These are phyloP conservation scores for Serrognathus titanus DNA, from an alignment of 2,888 invertebrate species.

Conservation along the genomic window DNA sequence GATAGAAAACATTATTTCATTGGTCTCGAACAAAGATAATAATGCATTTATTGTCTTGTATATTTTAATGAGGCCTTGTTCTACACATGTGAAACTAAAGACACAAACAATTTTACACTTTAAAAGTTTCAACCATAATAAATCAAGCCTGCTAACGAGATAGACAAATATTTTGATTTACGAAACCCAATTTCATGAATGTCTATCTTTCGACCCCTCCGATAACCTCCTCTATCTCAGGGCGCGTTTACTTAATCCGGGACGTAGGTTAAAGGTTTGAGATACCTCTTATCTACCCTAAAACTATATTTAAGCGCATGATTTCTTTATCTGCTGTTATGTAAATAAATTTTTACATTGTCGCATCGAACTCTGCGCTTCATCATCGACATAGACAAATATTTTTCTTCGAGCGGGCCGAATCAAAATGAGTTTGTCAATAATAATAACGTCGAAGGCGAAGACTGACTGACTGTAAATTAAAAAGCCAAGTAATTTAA, in stretches of 20 bases:
- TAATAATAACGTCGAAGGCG: too few relatives aligned
- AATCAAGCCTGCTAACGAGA: not conserved
- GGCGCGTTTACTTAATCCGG: slow-evolving; percentile 27
- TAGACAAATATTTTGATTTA: not conserved
- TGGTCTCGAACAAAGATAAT: too few relatives aligned
- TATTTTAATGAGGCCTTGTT: too few relatives aligned
- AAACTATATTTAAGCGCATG: slow-evolving; percentile 16
- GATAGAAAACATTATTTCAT: too few relatives aligned
- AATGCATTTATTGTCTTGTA: too few relatives aligned
- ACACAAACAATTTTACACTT: too few relatives aligned
- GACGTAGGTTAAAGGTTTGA: slow-evolving; percentile 23
- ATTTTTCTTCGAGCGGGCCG: not conserved
- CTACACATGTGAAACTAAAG: too few relatives aligned
- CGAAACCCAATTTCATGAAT: slow-evolving; percentile 18
- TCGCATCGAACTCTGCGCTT: not conserved
- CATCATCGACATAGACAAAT: not conserved
- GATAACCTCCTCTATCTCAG: slow-evolving; percentile 25
- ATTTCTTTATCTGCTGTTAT: slow-evolving; percentile 9
- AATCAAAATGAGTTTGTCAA: too few relatives aligned
- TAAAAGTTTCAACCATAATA: too few relatives aligned
- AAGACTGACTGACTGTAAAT: too few relatives aligned
- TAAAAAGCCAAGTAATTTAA: too few relatives aligned
- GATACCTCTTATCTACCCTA: slow-evolving; percentile 22
- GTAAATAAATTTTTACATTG: too few relatives aligned
- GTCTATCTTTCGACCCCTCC: slow-evolving; percentile 20